Conservation (phyloP, 2,888 invertebrate genomes). For the Piscicola geometra region DNA sequence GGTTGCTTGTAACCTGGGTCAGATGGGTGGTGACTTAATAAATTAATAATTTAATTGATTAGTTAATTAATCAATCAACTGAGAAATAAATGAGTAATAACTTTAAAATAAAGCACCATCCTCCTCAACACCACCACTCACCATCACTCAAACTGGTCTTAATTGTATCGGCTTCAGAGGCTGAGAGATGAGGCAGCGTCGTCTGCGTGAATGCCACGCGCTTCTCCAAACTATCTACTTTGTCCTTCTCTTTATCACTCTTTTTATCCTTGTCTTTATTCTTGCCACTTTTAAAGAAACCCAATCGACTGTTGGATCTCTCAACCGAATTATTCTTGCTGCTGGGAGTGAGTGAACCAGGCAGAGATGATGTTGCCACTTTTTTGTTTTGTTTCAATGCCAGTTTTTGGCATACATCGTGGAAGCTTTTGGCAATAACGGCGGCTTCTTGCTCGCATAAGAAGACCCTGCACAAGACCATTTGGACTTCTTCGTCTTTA, state of each 20-base stretch:
- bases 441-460: not conserved
- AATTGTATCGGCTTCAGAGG: not conserved
- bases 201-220: not conserved
- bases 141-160: not conserved
- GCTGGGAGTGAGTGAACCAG: not conserved
- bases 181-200: not conserved
- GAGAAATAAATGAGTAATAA: no score
- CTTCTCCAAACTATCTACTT: not conserved
- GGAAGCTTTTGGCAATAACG: constrained; percentile 7
- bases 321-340: not conserved
- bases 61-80: no score
- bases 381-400: not conserved
- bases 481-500: not conserved
- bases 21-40: no score
- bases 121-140: no score
- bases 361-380: not conserved
- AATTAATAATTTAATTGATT: no score
- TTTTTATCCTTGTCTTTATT: not conserved
- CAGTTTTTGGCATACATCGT: not conserved
- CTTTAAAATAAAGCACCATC: no score
- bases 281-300: not conserved
- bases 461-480: not conserved
- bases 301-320: not conserved
- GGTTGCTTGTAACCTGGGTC: no score
- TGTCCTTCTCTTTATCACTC: not conserved